Evolutionary conservation across 2,113 vertebrate genomes (phyloP).

Genomic region (Bungarus multicinctus): DNA sequence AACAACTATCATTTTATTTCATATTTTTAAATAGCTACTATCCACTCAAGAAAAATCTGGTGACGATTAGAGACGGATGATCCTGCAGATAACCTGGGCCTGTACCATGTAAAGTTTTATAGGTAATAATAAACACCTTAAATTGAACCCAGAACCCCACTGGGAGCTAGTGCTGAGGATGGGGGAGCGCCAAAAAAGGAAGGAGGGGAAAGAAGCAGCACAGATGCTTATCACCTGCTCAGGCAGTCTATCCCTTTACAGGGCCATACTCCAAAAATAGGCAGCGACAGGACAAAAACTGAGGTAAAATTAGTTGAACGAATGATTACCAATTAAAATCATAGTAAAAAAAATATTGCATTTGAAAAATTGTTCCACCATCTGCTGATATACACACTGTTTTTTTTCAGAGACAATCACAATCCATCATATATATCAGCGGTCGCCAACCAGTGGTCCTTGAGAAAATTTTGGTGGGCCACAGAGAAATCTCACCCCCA

Average conservation of each 20-base stretch:
- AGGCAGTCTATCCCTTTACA: background rate
- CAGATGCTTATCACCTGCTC: background rate
- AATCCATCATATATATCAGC: background rate
- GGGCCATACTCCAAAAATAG: background rate
- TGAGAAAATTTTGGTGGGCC: too few relatives aligned
- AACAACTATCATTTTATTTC: background rate
- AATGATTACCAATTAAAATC: background rate
- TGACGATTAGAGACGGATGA: background rate
- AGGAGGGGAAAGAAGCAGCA: background rate
- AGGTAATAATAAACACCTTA: background rate
- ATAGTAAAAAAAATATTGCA: background rate
- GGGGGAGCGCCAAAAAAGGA: background rate
- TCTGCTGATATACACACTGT: background rate
- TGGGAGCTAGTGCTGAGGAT: background rate
- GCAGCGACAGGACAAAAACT: background rate
- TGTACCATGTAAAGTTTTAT: background rate
- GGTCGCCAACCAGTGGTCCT: too few relatives aligned
- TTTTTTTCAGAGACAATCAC: background rate
- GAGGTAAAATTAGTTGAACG: background rate
- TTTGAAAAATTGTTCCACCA: background rate
- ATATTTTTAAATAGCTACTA: background rate
- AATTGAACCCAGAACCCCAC: background rate
- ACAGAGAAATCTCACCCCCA: too few relatives aligned
- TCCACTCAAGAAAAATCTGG: background rate
- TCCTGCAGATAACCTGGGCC: background rate